These are phyloP conservation scores for Mastigias papua DNA, from an alignment of 30 jellyfish, hydroid and myxozoan genomes.

Conservation along the genomic window DNA sequence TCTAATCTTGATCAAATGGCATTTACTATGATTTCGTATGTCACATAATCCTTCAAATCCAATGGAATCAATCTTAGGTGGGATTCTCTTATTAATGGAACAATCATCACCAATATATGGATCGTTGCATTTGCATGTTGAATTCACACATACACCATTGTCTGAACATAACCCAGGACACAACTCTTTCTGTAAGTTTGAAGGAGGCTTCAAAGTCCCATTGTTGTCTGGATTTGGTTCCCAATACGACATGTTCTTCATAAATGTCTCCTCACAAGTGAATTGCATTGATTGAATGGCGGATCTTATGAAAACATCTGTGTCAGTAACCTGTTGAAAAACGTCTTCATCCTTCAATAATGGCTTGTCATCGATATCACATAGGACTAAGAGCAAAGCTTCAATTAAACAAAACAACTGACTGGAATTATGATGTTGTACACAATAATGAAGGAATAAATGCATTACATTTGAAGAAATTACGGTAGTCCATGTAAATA, in stretches of 20 bases:
- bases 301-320: constrained; percentile 18
- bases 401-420: too few species aligned
- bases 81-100: not conserved
- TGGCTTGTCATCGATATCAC: not conserved
- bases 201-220: constrained; percentile 67
- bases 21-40: constrained; percentile 29
- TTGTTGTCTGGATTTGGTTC: constrained; percentile 5
- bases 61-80: not conserved
- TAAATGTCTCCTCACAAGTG: constrained; percentile 66
- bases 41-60: not conserved
- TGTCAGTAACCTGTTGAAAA: constrained; percentile 26
- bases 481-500: not conserved
- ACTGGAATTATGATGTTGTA: too few species aligned
- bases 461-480: too few species aligned
- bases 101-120: constrained; percentile 2
- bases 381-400: not conserved
- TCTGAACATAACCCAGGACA: constrained; percentile 10
- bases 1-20: constrained; percentile 60
- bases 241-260: constrained; percentile 59
- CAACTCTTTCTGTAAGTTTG: constrained; percentile 43
- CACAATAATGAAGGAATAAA: too few species aligned
- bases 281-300: constrained; percentile 52
- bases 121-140: not conserved
- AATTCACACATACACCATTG: not conserved
- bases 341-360: not conserved